Evolutionary conservation across 2,113 vertebrate genomes (phyloP).

Genomic region (Benitochromis conjunctus): DNA sequence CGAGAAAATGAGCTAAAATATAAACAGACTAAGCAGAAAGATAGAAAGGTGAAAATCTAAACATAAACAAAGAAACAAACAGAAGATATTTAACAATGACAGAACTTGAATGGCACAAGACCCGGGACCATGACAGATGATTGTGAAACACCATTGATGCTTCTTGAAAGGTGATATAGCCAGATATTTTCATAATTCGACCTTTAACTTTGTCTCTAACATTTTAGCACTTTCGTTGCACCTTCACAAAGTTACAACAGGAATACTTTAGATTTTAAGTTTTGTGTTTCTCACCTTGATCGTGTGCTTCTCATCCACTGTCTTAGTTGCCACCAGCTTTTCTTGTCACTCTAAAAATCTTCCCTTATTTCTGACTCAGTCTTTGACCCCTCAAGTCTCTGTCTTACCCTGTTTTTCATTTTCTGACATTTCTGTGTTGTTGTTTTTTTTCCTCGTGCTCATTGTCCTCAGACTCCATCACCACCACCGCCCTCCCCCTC

Average conservation of each 20-base stretch:
- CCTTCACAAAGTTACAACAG: neutral
- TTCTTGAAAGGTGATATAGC: neutral
- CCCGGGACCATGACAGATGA: rapidly evolving
- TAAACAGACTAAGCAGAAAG: neutral
- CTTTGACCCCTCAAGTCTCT: slow-evolving; percentile 46
- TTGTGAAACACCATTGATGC: neutral
- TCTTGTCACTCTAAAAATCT: slow-evolving; percentile 4
- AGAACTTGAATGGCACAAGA: neutral
- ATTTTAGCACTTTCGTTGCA: neutral
- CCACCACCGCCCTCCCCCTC: neutral
- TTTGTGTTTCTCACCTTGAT: neutral
- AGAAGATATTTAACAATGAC: neutral
- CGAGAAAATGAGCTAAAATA: neutral
- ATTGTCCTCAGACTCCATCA: slow-evolving; percentile 44
- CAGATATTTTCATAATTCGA: neutral
- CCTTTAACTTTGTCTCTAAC: neutral
- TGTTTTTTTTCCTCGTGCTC: slow-evolving; percentile 22
- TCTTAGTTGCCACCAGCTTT: slow-evolving; percentile 12
- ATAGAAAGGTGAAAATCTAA: neutral
- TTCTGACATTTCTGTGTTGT: slow-evolving; percentile 52
- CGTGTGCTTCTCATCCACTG: neutral
- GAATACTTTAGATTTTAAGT: neutral
- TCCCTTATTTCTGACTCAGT: slow-evolving; percentile 40
- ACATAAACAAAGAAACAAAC: neutral
- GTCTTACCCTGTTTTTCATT: slow-evolving; percentile 44